Conservation (phyloP, 2,113 vertebrate species). For the Phycodurus eques region DNA sequence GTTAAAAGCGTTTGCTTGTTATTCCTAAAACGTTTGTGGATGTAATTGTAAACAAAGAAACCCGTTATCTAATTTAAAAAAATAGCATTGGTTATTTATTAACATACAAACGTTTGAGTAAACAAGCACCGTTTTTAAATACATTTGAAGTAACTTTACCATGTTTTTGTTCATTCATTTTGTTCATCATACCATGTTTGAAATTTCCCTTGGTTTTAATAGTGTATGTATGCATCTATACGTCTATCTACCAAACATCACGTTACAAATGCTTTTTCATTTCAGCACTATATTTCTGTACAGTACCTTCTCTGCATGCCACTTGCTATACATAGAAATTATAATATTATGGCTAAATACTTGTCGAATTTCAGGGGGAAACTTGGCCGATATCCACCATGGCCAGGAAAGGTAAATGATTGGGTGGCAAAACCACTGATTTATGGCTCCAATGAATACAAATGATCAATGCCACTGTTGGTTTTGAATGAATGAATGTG, state of each 20-base stretch:
- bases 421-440: too few species aligned
- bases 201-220: background rate
- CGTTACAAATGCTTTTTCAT: background rate
- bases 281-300: background rate
- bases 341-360: background rate
- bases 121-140: background rate
- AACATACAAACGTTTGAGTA: background rate
- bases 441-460: background rate
- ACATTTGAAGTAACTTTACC: background rate
- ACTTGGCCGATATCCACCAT: constrained; percentile 94
- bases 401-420: constrained; percentile 93
- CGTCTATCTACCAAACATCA: background rate
- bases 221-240: background rate
- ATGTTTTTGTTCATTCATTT: background rate
- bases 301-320: background rate
- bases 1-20: background rate
- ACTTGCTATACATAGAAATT: background rate
- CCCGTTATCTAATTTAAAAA: background rate
- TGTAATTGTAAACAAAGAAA: background rate
- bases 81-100: background rate
- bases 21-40: background rate
- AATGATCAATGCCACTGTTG: background rate
- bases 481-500: too few species aligned
- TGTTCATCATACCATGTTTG: background rate
- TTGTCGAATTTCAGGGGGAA: constrained; percentile 84